A percentile compares a stretch with the other conserved stretches of the same genome.
Conservation (phyloP, 2,888 invertebrate species). For the Hydrotaea cyrtoneurina region DNA sequence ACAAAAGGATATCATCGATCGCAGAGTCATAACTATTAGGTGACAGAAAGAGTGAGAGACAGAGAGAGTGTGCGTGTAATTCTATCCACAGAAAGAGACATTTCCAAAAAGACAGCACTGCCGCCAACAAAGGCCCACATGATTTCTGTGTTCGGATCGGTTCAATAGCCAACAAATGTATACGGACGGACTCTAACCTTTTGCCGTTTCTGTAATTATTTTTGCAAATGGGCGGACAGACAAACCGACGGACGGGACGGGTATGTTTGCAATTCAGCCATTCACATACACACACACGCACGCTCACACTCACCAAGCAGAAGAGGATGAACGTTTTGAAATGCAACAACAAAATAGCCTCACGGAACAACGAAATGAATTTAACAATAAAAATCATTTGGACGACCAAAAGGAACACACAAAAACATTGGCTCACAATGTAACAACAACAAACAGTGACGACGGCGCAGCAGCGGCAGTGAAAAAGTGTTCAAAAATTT, state of each 20-base stretch:
- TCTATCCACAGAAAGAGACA: not conserved
- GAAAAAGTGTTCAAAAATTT: constrained; percentile 73
- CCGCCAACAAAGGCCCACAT: not conserved
- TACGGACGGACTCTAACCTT: not conserved
- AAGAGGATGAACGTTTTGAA: not conserved
- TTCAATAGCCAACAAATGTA: constrained; percentile 44
- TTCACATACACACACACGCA: not conserved
- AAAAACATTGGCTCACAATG: constrained; percentile 44
- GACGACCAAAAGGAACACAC: constrained; percentile 23
- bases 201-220: not conserved
- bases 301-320: not conserved
- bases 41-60: not conserved
- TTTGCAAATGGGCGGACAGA: not conserved
- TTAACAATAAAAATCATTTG: constrained; percentile 15
- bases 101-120: not conserved
- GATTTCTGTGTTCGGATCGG: not conserved
- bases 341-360: constrained; percentile 30
- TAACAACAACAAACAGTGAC: constrained; percentile 55
- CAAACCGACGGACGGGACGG: not conserved
- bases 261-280: constrained; percentile 6
- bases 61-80: not conserved
- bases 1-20: constrained; percentile 8
- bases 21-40: not conserved
- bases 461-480: constrained; percentile 65
- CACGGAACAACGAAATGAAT: constrained; percentile 14